Conservation (phyloP, 2,113 vertebrate genomes). For the Thermophis baileyi region DNA sequence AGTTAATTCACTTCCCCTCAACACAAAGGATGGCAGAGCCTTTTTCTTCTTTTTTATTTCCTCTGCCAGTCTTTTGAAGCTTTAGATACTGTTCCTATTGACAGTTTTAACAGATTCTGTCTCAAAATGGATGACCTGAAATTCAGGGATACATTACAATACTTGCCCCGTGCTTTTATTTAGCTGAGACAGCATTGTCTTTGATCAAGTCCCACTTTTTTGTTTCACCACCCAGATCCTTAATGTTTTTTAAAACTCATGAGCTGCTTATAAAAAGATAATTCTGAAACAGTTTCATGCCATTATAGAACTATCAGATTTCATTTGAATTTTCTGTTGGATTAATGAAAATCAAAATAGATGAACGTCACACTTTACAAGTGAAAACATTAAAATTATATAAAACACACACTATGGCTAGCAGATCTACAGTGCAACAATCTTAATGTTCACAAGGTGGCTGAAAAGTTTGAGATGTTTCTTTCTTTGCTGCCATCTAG, state of each 20-base stretch:
- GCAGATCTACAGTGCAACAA: background rate
- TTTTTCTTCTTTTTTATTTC: constrained; percentile 4
- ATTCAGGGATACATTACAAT: background rate
- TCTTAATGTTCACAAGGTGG: background rate
- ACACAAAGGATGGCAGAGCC: background rate
- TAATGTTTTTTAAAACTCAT: background rate
- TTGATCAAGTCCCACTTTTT: constrained; percentile 3
- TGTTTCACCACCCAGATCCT: background rate
- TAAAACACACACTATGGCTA: background rate
- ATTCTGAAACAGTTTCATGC: background rate
- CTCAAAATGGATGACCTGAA: constrained; percentile 1
- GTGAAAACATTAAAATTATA: background rate
- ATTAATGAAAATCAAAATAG: background rate
- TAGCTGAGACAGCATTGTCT: background rate
- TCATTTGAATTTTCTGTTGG: background rate
- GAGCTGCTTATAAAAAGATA: background rate
- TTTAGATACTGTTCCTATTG: background rate
- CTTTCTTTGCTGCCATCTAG: background rate
- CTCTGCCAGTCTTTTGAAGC: constrained; percentile 1
- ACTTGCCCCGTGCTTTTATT: background rate
- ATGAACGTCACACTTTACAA: background rate
- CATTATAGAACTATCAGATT: background rate
- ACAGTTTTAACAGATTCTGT: background rate
- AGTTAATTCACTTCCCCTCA: constrained; percentile 46
- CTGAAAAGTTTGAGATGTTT: background rate